A percentile compares a stretch with the other conserved stretches of the same genome.
These are phyloP conservation scores for Lipophrys pholis DNA, from an alignment of 2,113 vertebrate species.

Conservation along the genomic window DNA sequence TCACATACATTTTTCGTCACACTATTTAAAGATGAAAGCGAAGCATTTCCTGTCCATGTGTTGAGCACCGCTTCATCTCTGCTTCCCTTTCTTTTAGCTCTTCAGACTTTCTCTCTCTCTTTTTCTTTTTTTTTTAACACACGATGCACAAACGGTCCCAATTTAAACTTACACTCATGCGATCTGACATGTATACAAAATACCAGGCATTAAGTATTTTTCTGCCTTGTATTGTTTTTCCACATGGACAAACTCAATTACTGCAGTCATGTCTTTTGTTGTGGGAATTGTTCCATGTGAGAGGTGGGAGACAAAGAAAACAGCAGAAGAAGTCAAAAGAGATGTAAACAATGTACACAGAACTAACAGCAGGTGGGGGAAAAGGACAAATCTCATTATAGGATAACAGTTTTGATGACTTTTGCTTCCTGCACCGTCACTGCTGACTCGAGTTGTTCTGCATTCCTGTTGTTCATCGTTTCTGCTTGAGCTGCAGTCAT, in stretches of 20 bases:
- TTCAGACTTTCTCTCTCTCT: constrained; percentile 20
- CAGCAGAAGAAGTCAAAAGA: constrained; percentile 24
- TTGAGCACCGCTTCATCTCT: constrained; percentile 29
- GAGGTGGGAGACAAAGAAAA: constrained; percentile 17
- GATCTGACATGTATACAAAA: constrained; percentile 85
- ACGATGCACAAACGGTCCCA: constrained; percentile 74
- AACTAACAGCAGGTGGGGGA: constrained; percentile 23
- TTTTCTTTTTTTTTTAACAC: constrained; percentile 48
- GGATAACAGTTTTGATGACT: constrained; percentile 5
- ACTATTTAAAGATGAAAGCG: constrained; percentile 18
- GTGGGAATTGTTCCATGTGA: constrained; percentile 43
- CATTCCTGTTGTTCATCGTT: neutral
- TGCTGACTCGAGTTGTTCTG: neutral
- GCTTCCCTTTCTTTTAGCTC: constrained; percentile 23
- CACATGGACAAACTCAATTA: constrained; percentile 83
- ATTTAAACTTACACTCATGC: constrained; percentile 81
- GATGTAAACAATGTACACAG: constrained; percentile 52
- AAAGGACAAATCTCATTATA: constrained; percentile 7
- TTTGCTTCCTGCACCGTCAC: neutral
- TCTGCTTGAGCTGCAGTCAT: neutral
- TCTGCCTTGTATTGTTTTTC: constrained; percentile 80
- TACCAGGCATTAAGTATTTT: constrained; percentile 77
- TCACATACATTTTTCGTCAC: constrained; percentile 11
- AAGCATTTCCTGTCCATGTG: constrained; percentile 23
- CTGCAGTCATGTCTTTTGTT: constrained; percentile 37